Conservation (phyloP, 2,888 invertebrate genomes). For the Lacanobia wlatinum region DNA sequence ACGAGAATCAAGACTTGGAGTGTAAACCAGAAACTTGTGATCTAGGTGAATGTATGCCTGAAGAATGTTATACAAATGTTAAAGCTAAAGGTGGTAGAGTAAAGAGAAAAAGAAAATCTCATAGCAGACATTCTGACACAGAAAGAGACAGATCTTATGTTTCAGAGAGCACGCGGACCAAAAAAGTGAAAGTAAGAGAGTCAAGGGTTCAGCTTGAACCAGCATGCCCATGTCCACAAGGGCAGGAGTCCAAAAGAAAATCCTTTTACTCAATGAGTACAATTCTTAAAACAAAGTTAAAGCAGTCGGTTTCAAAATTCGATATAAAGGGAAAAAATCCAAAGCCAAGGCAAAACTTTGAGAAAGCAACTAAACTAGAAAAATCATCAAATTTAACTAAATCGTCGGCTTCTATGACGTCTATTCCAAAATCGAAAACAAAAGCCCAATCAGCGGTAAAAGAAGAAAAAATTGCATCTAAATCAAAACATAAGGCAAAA, state of each 20-base stretch:
- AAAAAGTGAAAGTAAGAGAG: conserved; percentile 26
- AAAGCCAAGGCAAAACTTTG: conserved; percentile 1
- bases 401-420: conserved; percentile 19
- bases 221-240: background rate
- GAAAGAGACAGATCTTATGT: conserved; percentile 12
- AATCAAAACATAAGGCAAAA: conserved; percentile 21
- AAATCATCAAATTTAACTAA: background rate
- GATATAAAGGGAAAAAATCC: conserved; percentile 9
- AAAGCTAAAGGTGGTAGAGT: conserved; percentile 33
- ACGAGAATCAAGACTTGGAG: conserved; percentile 54
- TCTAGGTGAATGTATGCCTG: conserved; percentile 29
- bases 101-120: conserved; percentile 7
- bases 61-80: conserved; percentile 54
- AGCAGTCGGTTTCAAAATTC: conserved; percentile 10
- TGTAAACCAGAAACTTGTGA: conserved; percentile 58
- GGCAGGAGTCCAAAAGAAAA: conserved; percentile 7
- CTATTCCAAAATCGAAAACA: conserved; percentile 12
- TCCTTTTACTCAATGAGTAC: conserved; percentile 19
- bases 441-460: conserved; percentile 6
- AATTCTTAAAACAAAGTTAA: conserved; percentile 10
- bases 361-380: background rate
- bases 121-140: conserved; percentile 24
- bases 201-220: conserved; percentile 19
- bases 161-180: conserved; percentile 14
- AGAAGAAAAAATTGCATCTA: background rate